These are phyloP conservation scores for Sycophila sp. DNA, from an alignment of 1,140 invertebrate genomes.

Conservation along the genomic window DNA sequence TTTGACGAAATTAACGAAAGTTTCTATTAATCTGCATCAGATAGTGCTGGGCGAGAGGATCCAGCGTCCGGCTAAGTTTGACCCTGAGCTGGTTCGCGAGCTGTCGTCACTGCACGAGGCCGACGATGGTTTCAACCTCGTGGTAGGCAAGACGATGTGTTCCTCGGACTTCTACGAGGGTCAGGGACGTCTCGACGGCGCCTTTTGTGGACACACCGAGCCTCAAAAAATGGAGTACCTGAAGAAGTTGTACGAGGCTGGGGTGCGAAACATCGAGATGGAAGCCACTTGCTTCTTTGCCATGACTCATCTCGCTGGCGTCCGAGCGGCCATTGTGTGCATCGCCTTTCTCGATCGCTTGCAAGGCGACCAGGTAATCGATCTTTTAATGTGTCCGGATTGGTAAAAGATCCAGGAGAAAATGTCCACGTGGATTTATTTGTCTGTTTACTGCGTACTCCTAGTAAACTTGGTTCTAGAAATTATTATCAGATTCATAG, in stretches of 20 bases:
- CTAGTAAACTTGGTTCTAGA: no score
- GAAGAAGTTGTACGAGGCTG: conserved; percentile 77
- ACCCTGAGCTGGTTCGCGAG: conserved; percentile 81
- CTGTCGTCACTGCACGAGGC: conserved; percentile 74
- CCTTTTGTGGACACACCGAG: conserved; percentile 93
- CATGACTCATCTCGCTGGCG: conserved; percentile 91
- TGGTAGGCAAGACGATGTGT: conserved; percentile 93
- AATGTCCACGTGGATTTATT: no score
- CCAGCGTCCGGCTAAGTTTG: conserved; percentile 82
- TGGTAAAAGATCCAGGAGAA: no score
- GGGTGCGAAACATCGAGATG: conserved; percentile 98
- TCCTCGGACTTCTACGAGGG: conserved; percentile 98
- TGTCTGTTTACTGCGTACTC: no score
- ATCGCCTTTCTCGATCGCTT: conserved; percentile 93
- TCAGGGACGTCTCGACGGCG: conserved; percentile 94
- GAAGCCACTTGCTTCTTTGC: conserved; percentile 93
- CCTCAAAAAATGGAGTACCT: conserved; percentile 91
- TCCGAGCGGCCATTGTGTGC: conserved; percentile 95
- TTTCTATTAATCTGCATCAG: no score
- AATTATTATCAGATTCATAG: no score
- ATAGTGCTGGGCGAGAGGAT: conserved; percentile 88
- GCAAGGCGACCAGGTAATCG: conserved; percentile 88
- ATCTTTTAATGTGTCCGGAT: no score
- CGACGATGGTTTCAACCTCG: conserved; percentile 82
- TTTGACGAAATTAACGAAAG: no score